Evolutionary conservation across 1,140 invertebrate species (phyloP).

Genomic region (Macrobrachium rosenbergii): DNA sequence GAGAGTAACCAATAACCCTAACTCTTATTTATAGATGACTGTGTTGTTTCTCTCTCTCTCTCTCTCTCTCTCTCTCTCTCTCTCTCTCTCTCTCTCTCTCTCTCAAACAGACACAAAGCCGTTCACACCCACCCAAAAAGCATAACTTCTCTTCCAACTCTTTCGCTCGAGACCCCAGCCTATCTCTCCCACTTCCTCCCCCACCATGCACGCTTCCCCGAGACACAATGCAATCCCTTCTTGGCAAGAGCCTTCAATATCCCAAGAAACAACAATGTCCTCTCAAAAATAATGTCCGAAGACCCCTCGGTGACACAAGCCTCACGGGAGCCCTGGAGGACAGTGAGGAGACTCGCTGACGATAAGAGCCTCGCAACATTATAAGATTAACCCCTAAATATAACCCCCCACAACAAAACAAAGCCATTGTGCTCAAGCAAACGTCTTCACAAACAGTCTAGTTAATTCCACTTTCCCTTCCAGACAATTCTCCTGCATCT

Average conservation of each 20-base stretch:
- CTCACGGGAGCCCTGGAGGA: background rate
- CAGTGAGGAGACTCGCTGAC: slow-evolving; percentile 38
- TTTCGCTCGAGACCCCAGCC: too few relatives aligned
- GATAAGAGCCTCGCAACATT: slow-evolving; percentile 44
- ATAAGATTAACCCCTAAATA: slow-evolving; percentile 41
- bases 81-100: slow-evolving; percentile 4
- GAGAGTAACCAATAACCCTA: background rate
- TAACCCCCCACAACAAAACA: slow-evolving; percentile 52
- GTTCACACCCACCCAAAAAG: background rate
- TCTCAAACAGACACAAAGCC: background rate
- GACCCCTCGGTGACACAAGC: background rate
- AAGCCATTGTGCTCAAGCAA: slow-evolving; percentile 54
- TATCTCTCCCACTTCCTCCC: too few relatives aligned
- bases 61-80: slow-evolving; percentile 6
- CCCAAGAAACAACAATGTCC: too few relatives aligned
- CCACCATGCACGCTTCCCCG: too few relatives aligned
- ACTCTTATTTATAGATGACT: background rate
- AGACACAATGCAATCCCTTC: too few relatives aligned
- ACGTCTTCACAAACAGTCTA: slow-evolving; percentile 60
- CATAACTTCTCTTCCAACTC: background rate
- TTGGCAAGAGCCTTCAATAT: too few relatives aligned
- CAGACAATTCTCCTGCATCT: slow-evolving; percentile 28
- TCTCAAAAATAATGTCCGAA: background rate
- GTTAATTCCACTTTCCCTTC: slow-evolving; percentile 60
- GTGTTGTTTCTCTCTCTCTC: background rate